These are phyloP conservation scores for Orthonevra nobilis DNA, from an alignment of 2,888 invertebrate genomes.

Conservation along the genomic window DNA sequence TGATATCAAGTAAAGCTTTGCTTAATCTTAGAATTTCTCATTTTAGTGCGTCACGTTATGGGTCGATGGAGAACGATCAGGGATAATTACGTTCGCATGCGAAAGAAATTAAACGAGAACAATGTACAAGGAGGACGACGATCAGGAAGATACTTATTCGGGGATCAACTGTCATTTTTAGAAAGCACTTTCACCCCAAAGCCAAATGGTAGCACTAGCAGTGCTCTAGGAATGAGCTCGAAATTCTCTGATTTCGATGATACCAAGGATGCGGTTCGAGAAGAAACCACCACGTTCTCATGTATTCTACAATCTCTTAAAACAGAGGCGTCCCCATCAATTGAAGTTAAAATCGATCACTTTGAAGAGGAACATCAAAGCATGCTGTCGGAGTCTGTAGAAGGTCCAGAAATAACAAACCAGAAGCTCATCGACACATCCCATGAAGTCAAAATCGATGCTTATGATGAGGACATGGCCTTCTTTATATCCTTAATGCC, in stretches of 20 bases:
- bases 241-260: background rate
- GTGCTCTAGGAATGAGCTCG: no score
- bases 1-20: no score
- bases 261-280: background rate
- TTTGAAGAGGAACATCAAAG: no score
- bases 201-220: no score
- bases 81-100: conserved; percentile 9
- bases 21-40: no score
- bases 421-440: no score
- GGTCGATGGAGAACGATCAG: conserved; percentile 4
- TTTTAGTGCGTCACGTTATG: background rate
- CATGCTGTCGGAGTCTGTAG: no score
- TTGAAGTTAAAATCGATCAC: background rate
- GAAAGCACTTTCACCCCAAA: no score
- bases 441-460: background rate
- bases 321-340: background rate
- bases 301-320: background rate
- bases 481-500: conserved; percentile 1
- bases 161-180: background rate
- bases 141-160: conserved; percentile 2
- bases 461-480: background rate
- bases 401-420: no score
- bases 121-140: background rate
- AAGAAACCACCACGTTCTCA: no score
- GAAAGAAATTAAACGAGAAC: background rate